Percentiles rank a stretch among this genome's conserved stretches.
phyloP scores from a whole-genome alignment of 2,888 invertebrate species.

The Formica aserva region DNA sequence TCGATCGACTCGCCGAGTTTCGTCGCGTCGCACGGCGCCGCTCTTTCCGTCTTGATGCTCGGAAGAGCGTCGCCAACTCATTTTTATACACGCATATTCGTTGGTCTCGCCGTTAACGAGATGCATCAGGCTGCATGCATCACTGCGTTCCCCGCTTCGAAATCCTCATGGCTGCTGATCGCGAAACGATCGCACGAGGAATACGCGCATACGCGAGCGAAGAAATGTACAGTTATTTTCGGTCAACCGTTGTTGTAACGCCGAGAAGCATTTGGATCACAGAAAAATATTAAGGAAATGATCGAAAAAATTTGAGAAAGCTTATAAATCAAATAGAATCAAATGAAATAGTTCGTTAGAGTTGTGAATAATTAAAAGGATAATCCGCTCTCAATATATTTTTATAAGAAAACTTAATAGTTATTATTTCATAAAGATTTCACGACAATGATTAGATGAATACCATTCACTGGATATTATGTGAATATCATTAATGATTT shows the following conservation, averaged over 20 bases:
- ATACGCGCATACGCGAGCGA: background rate
- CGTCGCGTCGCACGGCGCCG: slow-evolving; percentile 17
- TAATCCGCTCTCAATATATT: background rate
- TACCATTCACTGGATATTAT: background rate
- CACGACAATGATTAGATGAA: background rate
- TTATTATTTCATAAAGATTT: background rate
- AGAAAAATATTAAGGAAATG: background rate
- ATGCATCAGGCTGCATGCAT: slow-evolving; percentile 5
- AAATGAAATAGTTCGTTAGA: background rate
- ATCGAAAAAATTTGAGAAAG: background rate
- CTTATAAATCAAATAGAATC: background rate
- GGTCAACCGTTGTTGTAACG: slow-evolving; percentile 13
- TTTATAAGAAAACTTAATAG: background rate
- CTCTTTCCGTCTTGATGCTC: slow-evolving; percentile 26
- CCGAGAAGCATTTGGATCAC: background rate
- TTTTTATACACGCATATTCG: slow-evolving; percentile 11
- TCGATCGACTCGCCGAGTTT: slow-evolving; percentile 59
- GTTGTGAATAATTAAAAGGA: background rate
- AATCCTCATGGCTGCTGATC: background rate
- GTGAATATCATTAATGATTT: background rate
- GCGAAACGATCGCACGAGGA: background rate
- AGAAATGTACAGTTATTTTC: background rate
- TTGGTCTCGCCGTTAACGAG: slow-evolving; percentile 2
- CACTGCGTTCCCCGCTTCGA: background rate
- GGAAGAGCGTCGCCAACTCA: slow-evolving; percentile 30